A percentile compares a stretch with the other conserved stretches of the same genome.
These are phyloP conservation scores for Larimichthys polyactis DNA, from an alignment of 2,113 vertebrate species.

Conservation along the genomic window DNA sequence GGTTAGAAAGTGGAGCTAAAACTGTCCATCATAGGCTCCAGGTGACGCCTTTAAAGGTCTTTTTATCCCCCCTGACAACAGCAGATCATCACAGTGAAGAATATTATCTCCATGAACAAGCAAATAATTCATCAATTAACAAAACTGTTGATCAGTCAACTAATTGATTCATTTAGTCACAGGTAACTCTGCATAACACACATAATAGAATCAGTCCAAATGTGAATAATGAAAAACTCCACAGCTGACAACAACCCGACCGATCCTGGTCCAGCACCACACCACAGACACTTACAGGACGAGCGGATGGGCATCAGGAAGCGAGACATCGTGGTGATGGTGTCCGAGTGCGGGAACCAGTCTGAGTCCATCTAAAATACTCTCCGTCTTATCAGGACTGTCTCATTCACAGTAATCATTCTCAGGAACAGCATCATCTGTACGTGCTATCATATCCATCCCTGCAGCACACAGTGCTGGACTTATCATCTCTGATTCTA, in stretches of 20 bases:
- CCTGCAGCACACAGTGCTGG: no score
- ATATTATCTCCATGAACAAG: no score
- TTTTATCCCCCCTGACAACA: no score
- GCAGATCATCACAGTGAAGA: no score
- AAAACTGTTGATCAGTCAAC: not conserved
- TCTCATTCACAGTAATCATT: not conserved
- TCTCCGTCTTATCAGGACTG: not conserved
- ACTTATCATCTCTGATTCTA: no score
- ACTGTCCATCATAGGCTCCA: not conserved
- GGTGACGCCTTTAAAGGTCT: no score
- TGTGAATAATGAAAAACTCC: not conserved
- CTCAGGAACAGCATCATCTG: not conserved
- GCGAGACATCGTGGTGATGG: not conserved
- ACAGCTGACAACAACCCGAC: not conserved
- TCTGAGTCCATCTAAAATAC: not conserved
- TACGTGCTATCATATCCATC: not conserved
- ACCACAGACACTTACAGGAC: slow-evolving; percentile 4
- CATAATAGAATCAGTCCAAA: not conserved
- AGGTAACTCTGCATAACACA: not conserved
- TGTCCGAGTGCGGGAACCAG: not conserved
- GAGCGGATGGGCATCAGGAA: slow-evolving; percentile 5
- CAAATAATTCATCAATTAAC: no score
- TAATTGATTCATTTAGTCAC: not conserved
- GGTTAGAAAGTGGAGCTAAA: not conserved
- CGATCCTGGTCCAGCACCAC: not conserved